These are phyloP conservation scores for Leuciscus idus DNA, from an alignment of 2,113 vertebrate genomes.

Conservation along the genomic window DNA sequence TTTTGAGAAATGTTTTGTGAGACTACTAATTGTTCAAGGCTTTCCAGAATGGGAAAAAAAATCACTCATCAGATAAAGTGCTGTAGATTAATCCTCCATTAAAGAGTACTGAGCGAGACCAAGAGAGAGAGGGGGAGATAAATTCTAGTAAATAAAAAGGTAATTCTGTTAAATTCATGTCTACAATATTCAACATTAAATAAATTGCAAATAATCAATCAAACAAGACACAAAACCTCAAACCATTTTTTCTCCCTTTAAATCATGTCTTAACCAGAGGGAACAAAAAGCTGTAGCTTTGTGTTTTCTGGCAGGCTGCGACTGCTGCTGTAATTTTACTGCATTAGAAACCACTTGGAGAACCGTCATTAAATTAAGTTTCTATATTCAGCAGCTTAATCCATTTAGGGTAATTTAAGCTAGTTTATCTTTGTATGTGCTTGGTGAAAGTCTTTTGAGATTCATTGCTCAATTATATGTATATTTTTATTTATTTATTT, in stretches of 20 bases:
- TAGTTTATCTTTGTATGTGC: neutral
- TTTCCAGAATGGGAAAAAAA: neutral
- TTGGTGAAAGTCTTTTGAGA: neutral
- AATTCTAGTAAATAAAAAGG: neutral
- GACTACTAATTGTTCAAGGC: conserved; percentile 6
- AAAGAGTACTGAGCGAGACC: neutral
- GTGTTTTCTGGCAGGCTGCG: neutral
- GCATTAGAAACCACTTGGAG: neutral
- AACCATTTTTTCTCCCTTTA: neutral
- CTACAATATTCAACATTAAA: neutral
- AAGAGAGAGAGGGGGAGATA: neutral
- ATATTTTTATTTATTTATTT: too few relatives aligned
- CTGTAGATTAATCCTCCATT: neutral
- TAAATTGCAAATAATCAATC: neutral
- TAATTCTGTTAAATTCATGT: neutral
- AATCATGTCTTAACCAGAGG: neutral
- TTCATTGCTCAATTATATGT: neutral
- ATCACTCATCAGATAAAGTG: neutral
- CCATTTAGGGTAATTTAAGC: neutral
- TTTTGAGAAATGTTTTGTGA: conserved; percentile 4
- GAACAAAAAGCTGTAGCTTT: neutral
- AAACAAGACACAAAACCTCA: neutral
- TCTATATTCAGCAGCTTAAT: neutral
- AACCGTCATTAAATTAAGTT: neutral
- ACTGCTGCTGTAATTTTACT: neutral